Base-by-base conservation (phyloP, 2,888 invertebrate species). In the Ommatoiulus sabulosus region DNA sequence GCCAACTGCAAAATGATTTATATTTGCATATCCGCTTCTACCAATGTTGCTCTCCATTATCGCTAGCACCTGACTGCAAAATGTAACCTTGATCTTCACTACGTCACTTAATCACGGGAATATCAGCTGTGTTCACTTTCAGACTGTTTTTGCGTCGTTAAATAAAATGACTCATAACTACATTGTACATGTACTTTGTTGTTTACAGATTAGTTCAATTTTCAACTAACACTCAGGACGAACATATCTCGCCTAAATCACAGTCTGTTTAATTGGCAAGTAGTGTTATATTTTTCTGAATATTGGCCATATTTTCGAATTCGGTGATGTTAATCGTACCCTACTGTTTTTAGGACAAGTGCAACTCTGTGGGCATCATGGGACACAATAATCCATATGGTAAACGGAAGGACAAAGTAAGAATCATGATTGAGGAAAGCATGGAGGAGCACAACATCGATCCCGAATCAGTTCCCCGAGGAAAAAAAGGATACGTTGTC, bases 401-500 rank as follows among this genome's bases (percentile, higher is more conserved):
- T n/a, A n/a, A n/a, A n/a, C n/a, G n/a, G n/a, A 80, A 80, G 35
- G 12, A 80, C 24, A 80, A 57, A 35, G 35, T 10, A 10, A 10
- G 3, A 15, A 12, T 35, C 7, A 80, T 80, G 80, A 80, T 80
- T 12, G 24, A 80, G 80, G 80, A 80, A 80, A 80, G 1, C 7
- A 87, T 87, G 87, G 35, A 20, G 24, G 87, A 87, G n/a, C 15
- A 35, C 20, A n/a, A 43, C n/a, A 87, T 87, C 15, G 24, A 48
- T 35, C 87, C 87, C 43, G 8, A 20, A 35, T 44, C n/a, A 8
- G 52, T 87, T 87, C 63, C 87, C 12, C n/a, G 12, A 57, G 52
- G 52, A 0, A 48, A 87, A 57, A 20, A 17, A 57, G 46, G 46
- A n/a, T 63, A 35, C 8, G 43, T 44, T 48, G 87, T 63, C 63